Conservation (phyloP, 2,113 vertebrate genomes). For the Pitta sordida region DNA sequence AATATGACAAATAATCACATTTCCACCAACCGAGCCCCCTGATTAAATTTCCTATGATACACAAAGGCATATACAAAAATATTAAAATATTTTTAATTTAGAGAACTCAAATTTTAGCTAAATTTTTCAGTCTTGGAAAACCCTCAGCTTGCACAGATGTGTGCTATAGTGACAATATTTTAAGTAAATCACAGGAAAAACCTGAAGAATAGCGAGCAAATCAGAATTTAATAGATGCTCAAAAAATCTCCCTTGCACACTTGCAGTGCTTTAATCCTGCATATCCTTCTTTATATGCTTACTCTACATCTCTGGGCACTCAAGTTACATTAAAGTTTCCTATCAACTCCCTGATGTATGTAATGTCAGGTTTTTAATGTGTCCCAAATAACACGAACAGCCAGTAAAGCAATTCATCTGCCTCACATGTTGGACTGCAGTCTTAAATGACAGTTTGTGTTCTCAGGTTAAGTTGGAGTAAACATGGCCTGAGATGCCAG, state of each 20-base stretch:
- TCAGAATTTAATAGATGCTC: not conserved
- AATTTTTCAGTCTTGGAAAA: not conserved
- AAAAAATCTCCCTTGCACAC: not conserved
- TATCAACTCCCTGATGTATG: not conserved
- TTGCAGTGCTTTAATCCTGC: not conserved
- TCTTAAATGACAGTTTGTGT: not conserved
- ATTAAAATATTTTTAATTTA: not conserved
- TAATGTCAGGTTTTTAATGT: slow-evolving; percentile 3
- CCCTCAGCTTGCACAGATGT: not conserved
- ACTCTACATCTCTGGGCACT: not conserved
- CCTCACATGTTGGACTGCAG: not conserved
- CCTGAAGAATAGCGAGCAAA: not conserved
- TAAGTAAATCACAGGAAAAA: not conserved
- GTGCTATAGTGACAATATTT: not conserved
- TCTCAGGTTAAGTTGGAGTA: not conserved
- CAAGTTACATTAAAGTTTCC: not conserved
- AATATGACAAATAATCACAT: not conserved
- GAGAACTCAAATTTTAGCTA: not conserved
- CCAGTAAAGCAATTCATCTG: not conserved
- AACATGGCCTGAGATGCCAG: not conserved
- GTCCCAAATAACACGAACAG: slow-evolving; percentile 2
- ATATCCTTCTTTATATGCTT: not conserved
- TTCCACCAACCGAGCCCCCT: not conserved
- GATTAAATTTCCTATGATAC: not conserved
- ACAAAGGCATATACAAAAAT: not conserved